These are phyloP conservation scores for Seladonia tumulorum DNA, from an alignment of 2,888 invertebrate genomes.

Conservation along the genomic window DNA sequence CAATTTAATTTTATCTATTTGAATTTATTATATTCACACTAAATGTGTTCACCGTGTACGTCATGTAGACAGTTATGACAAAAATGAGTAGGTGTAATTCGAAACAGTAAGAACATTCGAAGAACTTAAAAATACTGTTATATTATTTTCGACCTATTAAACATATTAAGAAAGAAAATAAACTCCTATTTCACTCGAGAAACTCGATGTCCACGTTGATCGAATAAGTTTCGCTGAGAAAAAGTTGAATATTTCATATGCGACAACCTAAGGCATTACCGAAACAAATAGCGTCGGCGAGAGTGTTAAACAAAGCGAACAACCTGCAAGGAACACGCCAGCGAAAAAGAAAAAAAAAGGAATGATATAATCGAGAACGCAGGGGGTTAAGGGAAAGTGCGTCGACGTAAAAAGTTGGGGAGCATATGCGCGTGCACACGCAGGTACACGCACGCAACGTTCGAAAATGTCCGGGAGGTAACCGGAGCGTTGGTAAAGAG, in stretches of 20 bases:
- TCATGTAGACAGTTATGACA: no score
- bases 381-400: background rate
- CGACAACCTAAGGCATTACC: background rate
- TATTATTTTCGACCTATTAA: no score
- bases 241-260: background rate
- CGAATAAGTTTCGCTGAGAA: background rate
- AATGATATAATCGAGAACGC: background rate
- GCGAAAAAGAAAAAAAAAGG: background rate
- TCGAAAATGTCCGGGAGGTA: slow-evolving; percentile 62
- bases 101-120: no score
- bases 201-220: no score
- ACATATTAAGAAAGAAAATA: no score
- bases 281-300: background rate
- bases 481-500: slow-evolving; percentile 50
- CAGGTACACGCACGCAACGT: background rate
- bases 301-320: background rate
- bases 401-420: background rate
- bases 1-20: no score
- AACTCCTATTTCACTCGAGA: no score
- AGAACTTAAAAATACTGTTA: no score
- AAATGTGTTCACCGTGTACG: no score
- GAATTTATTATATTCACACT: no score
- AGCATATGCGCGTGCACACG: background rate
- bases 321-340: background rate
- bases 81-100: no score